Evolutionary conservation across 1,140 invertebrate species (phyloP).

Genomic region (Zaprionus ghesquierei): DNA sequence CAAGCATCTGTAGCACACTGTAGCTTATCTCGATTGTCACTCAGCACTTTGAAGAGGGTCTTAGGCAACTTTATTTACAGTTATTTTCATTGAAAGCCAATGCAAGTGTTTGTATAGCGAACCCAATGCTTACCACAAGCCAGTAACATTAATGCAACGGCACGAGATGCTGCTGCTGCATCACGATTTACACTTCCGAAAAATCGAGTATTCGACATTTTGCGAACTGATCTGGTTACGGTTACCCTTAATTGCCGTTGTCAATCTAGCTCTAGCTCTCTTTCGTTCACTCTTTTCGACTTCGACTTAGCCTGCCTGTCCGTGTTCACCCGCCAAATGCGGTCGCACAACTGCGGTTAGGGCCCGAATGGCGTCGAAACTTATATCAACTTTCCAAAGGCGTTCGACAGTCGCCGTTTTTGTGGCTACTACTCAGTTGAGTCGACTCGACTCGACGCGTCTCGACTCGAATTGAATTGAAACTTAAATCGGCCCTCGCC

Average conservation of each 20-base stretch:
- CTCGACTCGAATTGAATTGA: conserved; percentile 15
- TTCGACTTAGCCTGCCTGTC: conserved; percentile 19
- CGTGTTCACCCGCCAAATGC: conserved; percentile 66
- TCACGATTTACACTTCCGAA: conserved; percentile 7
- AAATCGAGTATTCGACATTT: conserved; percentile 7
- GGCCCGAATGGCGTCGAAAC: conserved; percentile 29
- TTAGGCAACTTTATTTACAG: conserved; percentile 2
- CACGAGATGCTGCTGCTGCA: neutral
- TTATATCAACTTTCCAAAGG: conserved; percentile 58
- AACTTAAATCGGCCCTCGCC: conserved; percentile 23
- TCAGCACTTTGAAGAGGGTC: neutral
- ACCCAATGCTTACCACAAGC: conserved; percentile 47
- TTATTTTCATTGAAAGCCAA: neutral
- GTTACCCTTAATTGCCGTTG: neutral
- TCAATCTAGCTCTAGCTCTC: neutral
- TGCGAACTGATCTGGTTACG: neutral
- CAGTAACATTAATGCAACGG: conserved; percentile 35
- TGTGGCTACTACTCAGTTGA: conserved; percentile 3
- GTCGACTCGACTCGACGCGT: conserved; percentile 1
- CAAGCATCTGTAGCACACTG: neutral
- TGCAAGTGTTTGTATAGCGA: neutral
- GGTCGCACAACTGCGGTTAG: conserved; percentile 67
- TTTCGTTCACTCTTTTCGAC: neutral
- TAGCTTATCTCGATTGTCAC: conserved; percentile 6
- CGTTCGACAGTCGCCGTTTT: conserved; percentile 20